A percentile compares a stretch with the other conserved stretches of the same genome.
Evolutionary conservation across 1,140 invertebrate species (phyloP).

Genomic region (Drosophila jambulina): DNA sequence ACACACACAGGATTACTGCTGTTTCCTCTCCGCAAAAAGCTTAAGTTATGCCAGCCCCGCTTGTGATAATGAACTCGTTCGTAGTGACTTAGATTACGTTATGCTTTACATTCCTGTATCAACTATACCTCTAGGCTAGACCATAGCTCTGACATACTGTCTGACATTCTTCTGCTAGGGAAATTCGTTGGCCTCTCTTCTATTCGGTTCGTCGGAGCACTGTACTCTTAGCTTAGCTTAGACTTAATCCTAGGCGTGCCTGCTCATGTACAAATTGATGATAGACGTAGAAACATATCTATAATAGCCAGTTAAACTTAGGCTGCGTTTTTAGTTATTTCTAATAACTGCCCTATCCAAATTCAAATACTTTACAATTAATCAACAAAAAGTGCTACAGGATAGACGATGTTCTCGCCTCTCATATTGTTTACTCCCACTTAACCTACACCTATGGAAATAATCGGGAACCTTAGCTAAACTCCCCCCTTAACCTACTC

Average conservation of each 20-base stretch:
- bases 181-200: constrained; percentile 71
- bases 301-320: constrained; percentile 61
- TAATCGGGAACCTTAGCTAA: constrained; percentile 44
- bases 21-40: constrained; percentile 21
- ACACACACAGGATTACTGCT: constrained; percentile 18
- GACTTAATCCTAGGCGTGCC: constrained; percentile 66
- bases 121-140: constrained; percentile 34
- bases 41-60: constrained; percentile 9
- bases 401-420: constrained; percentile 32
- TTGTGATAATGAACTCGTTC: constrained; percentile 36
- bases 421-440: constrained; percentile 33
- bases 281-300: constrained; percentile 63
- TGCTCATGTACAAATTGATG: constrained; percentile 79
- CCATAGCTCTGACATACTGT: constrained; percentile 10
- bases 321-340: constrained; percentile 76
- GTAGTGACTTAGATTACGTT: constrained; percentile 42
- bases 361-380: constrained; percentile 78
- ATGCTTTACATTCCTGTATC: constrained; percentile 57
- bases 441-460: constrained; percentile 52
- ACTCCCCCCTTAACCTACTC: constrained; percentile 28
- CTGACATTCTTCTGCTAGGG: constrained; percentile 55
- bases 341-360: constrained; percentile 69
- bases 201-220: constrained; percentile 21
- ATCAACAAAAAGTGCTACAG: constrained; percentile 70
- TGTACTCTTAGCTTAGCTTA: constrained; percentile 44